A percentile compares a stretch with the other conserved stretches of the same genome.
Evolutionary conservation across 2,888 invertebrate species (phyloP).

Genomic region (Trachelus stipa): DNA sequence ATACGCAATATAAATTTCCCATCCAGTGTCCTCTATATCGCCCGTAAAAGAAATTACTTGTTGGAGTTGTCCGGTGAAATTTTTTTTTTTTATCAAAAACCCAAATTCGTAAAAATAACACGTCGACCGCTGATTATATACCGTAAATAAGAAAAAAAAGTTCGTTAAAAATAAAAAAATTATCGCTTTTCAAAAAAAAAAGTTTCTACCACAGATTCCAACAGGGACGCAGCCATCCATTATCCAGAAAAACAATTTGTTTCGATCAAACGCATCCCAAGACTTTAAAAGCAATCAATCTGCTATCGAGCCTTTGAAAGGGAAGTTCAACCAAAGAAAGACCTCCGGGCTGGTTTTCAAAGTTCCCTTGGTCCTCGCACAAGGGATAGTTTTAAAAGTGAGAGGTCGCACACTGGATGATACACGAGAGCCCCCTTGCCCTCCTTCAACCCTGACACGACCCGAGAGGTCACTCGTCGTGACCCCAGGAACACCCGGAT

Average conservation of each 20-base stretch:
- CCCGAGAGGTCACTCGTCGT: background rate
- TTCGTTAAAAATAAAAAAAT: background rate
- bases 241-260: constrained; percentile 26
- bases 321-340: constrained; percentile 19
- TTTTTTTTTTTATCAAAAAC: no score
- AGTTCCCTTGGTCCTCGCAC: constrained; percentile 7
- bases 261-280: constrained; percentile 26
- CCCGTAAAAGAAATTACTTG: no score
- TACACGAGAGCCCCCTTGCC: constrained; percentile 14
- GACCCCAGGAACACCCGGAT: constrained; percentile 11
- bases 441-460: background rate
- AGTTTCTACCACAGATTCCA: background rate
- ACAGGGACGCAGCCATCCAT: constrained; percentile 23
- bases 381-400: constrained; percentile 27
- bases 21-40: background rate
- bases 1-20: background rate
- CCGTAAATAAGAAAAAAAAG: no score
- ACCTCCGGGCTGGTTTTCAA: constrained; percentile 9
- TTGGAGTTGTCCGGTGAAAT: no score
- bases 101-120: background rate
- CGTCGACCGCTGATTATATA: no score
- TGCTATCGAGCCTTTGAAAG: constrained; percentile 28
- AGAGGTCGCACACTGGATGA: constrained; percentile 28
- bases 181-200: background rate
- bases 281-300: constrained; percentile 35